Percentiles rank a stretch among this genome's conserved stretches.
Evolutionary conservation across 2,797 vertebrate genomes (phyloP).

Genomic region (Huso huso): DNA sequence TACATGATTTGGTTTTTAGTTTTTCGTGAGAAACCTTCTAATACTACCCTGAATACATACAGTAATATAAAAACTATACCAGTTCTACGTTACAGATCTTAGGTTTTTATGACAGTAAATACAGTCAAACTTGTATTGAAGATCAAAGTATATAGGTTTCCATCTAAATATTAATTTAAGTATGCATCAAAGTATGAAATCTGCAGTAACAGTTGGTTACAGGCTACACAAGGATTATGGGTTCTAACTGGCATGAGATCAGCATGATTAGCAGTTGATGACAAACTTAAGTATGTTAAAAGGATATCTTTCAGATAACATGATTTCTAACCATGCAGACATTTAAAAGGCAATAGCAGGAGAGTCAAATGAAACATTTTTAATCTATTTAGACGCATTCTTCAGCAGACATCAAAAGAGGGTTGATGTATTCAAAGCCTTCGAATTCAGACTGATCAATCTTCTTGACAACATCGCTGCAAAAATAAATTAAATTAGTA

Average conservation of each 20-base stretch:
- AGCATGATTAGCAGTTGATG: slow-evolving; percentile 50
- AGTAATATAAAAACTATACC: too few relatives aligned
- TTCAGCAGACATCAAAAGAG: slow-evolving; percentile 95
- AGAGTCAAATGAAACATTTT: neutral
- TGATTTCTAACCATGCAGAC: slow-evolving; percentile 31
- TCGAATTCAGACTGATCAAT: slow-evolving; percentile 98
- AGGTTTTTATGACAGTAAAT: too few relatives aligned
- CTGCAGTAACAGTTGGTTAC: slow-evolving; percentile 46
- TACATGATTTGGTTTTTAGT: too few relatives aligned
- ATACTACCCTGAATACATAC: too few relatives aligned
- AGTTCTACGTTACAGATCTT: too few relatives aligned
- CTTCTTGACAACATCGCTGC: slow-evolving; percentile 89
- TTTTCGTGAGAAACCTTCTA: too few relatives aligned
- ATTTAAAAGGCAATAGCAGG: slow-evolving; percentile 20
- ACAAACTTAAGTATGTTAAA: neutral
- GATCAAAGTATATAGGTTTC: too few relatives aligned
- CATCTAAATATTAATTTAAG: too few relatives aligned
- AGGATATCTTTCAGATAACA: neutral
- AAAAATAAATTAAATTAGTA: slow-evolving; percentile 31
- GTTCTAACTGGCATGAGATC: slow-evolving; percentile 62
- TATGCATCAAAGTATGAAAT: too few relatives aligned
- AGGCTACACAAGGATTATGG: slow-evolving; percentile 59
- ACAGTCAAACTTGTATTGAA: too few relatives aligned
- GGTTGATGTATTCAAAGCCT: slow-evolving; percentile 98
- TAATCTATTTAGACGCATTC: slow-evolving; percentile 75